Evolutionary conservation across 2,888 invertebrate species (phyloP), one percentile per base, ranked within the genome.

Genomic region (Oligia latruncula): DNA sequence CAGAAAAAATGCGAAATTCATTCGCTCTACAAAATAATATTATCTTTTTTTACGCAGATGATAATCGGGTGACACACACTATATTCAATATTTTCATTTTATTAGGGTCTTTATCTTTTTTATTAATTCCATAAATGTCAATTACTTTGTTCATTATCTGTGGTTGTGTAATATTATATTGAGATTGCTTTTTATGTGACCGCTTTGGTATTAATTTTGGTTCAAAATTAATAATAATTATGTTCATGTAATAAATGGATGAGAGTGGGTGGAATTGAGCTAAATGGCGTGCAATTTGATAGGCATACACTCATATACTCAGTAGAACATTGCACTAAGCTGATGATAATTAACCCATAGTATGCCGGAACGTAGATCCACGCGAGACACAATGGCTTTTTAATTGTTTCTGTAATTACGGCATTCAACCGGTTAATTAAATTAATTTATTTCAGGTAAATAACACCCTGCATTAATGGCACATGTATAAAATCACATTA

Each of bases 71-170:
- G 80, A 80, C 80, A 79, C n/a, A 80, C 80, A 79, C n/a, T 17
- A 40, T 40, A 84, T 74, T 43, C 64, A 84, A 82, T 80, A 82
- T 80, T 68, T 70, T 60, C 1, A 20, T 20, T 62, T 58, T 71
- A 84, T 74, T 55, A 62, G 6, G 35, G 15, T 1, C 29, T 62
- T 82, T 82, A 82, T 82, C 82, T 84, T 15, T 80, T 80, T 71
- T 71, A 84, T 82, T 84, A 40, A 71, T 84, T 46, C 23, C 65
- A 70, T 74, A 80, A 82, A 80, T 80, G 84, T 84, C 80, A 79
- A 81, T 4, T 68, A n/a, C 55, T 40, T 43, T 60, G 43, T 40
- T 52, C 43, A 4, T 3, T 64, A 80, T 80, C 84, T 17, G 52
- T 77, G n/a, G 52, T 43, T 74, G 58, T 35, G 35, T 52, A n/a